These are phyloP conservation scores for Cossypha heuglini DNA, from an alignment of 2,797 vertebrate species.

Conservation along the genomic window DNA sequence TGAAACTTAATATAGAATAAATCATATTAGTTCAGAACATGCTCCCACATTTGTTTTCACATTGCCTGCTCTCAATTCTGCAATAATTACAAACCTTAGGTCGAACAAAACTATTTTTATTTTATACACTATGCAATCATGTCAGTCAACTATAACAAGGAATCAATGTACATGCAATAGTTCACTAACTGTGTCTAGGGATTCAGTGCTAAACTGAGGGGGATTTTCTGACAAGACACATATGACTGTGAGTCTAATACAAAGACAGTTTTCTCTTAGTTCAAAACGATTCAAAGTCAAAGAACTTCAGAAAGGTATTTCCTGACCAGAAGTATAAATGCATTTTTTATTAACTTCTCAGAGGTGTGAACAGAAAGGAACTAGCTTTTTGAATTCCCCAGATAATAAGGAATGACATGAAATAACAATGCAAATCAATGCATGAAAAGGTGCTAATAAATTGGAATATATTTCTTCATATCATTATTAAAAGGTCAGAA, in stretches of 20 bases:
- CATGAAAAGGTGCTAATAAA: not conserved
- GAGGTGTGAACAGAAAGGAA: not conserved
- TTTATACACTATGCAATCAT: not conserved
- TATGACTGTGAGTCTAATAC: not conserved
- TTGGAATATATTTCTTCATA: not conserved
- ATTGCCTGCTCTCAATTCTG: conserved; percentile 17
- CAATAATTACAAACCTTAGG: conserved; percentile 19
- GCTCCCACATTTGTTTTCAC: not conserved
- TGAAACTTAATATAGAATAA: conserved; percentile 2
- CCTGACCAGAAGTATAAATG: not conserved
- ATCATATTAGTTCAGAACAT: not conserved
- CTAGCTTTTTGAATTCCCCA: not conserved
- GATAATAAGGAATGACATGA: not conserved
- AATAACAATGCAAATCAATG: not conserved
- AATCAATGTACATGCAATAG: not conserved
- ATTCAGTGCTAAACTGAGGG: not conserved
- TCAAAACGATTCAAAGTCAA: not conserved
- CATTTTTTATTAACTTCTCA: not conserved
- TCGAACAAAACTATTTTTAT: conserved; percentile 1
- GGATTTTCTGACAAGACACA: not conserved
- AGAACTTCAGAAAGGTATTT: not conserved
- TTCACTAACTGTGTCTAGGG: not conserved
- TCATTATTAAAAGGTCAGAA: not conserved
- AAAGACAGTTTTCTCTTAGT: not conserved
- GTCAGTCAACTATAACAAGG: not conserved